phyloP scores from a whole-genome alignment of 2,797 vertebrate genomes.

The Spheniscus humboldti region DNA sequence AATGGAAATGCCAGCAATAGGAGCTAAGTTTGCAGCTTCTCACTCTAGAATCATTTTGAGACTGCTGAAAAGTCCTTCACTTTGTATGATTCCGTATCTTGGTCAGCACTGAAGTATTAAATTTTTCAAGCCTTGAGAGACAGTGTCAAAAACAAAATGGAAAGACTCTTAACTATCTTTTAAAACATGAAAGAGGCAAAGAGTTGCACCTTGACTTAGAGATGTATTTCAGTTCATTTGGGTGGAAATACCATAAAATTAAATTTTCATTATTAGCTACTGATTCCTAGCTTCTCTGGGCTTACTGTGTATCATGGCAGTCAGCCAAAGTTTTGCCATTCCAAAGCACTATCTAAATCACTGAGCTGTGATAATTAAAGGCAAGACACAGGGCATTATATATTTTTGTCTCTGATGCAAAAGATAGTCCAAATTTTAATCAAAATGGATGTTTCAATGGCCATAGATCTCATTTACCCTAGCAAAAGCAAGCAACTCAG shows the following conservation, averaged over 20 bases:
- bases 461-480: background rate
- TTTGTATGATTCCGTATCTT: background rate
- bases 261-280: constrained; percentile 29
- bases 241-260: background rate
- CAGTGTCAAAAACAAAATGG: background rate
- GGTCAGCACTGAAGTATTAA: background rate
- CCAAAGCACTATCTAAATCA: constrained; percentile 26
- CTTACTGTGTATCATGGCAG: background rate
- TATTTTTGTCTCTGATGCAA: constrained; percentile 6
- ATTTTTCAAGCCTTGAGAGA: background rate
- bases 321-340: constrained; percentile 37
- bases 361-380: constrained; percentile 45
- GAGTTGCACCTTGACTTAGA: background rate
- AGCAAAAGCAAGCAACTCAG: background rate
- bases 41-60: background rate
- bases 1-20: background rate
- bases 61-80: background rate
- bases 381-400: background rate
- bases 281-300: background rate
- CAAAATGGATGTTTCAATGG: background rate
- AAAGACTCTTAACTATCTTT: background rate
- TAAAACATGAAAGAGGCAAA: background rate
- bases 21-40: background rate
- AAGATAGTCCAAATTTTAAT: background rate
- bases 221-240: background rate